Evolutionary conservation across 2,888 invertebrate species (phyloP).

Genomic region (Synergus gifuensis): DNA sequence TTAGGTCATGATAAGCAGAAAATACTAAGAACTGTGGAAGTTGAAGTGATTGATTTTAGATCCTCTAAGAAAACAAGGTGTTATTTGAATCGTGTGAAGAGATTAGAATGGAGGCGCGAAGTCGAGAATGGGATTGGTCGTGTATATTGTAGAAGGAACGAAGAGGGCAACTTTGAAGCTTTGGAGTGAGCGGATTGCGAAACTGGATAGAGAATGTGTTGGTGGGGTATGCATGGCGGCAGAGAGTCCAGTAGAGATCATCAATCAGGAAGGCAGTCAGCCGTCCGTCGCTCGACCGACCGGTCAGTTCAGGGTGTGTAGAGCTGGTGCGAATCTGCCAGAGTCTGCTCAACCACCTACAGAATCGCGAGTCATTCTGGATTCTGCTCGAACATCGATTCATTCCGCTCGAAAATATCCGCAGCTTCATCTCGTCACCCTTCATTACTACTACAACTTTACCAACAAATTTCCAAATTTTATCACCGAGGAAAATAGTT

Average conservation of each 20-base stretch:
- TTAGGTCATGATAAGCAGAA: not conserved
- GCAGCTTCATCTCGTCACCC: not conserved
- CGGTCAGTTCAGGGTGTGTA: slow-evolving; percentile 66
- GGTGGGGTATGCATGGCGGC: slow-evolving; percentile 68
- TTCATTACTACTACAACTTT: not conserved
- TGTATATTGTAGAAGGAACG: not conserved
- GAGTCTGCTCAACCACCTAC: slow-evolving; percentile 59
- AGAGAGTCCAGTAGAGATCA: slow-evolving; percentile 76
- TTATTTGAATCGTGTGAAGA: slow-evolving; percentile 35
- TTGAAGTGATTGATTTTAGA: not conserved
- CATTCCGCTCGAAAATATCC: slow-evolving; percentile 31
- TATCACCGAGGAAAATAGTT: too few relatives aligned
- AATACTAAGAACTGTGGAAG: not conserved
- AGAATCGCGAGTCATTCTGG: slow-evolving; percentile 73
- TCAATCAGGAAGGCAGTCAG: slow-evolving; percentile 74
- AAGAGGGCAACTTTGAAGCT: slow-evolving; percentile 18
- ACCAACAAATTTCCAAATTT: slow-evolving; percentile 8
- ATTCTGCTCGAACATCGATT: slow-evolving; percentile 66
- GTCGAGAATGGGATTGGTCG: slow-evolving; percentile 28
- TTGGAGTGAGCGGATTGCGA: slow-evolving; percentile 15
- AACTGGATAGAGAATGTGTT: slow-evolving; percentile 56
- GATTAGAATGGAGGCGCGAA: slow-evolving; percentile 41
- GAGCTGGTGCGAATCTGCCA: slow-evolving; percentile 69
- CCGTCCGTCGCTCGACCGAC: slow-evolving; percentile 73
- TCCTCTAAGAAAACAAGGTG: slow-evolving; percentile 12